These are phyloP conservation scores for Lacerta viridis DNA, from an alignment of 2,797 vertebrate genomes.

Conservation along the genomic window DNA sequence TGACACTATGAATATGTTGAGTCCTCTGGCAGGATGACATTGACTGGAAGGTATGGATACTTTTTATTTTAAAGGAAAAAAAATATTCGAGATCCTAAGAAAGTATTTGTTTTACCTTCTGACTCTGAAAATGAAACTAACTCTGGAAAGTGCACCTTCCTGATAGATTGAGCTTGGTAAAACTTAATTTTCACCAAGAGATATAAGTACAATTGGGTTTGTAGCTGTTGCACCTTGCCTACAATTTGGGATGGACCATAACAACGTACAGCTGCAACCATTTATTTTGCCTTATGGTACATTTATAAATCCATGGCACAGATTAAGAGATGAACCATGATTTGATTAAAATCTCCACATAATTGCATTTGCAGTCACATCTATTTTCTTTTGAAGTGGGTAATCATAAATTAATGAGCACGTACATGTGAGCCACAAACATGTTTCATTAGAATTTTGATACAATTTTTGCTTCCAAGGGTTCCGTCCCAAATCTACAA, in stretches of 20 bases:
- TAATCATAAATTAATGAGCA: background rate
- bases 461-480: background rate
- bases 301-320: fast-evolving
- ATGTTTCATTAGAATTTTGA: background rate
- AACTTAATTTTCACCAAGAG: background rate
- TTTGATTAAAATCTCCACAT: background rate
- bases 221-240: conserved; percentile 10
- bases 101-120: conserved; percentile 9
- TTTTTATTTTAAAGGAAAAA: background rate
- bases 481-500: background rate
- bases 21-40: conserved; percentile 5
- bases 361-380: background rate
- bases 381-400: background rate
- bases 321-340: fast-evolving
- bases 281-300: background rate
- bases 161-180: background rate
- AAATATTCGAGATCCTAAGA: background rate
- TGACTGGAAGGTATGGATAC: background rate
- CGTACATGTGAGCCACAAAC: background rate
- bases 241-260: background rate
- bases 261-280: background rate
- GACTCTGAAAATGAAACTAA: background rate
- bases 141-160: background rate
- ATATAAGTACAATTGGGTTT: conserved; percentile 15
- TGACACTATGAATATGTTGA: conserved; percentile 16